These are phyloP conservation scores for Corticium candelabrum DNA, from an alignment of 37 sponge, comb jelly and placozoan species.

Conservation along the genomic window DNA sequence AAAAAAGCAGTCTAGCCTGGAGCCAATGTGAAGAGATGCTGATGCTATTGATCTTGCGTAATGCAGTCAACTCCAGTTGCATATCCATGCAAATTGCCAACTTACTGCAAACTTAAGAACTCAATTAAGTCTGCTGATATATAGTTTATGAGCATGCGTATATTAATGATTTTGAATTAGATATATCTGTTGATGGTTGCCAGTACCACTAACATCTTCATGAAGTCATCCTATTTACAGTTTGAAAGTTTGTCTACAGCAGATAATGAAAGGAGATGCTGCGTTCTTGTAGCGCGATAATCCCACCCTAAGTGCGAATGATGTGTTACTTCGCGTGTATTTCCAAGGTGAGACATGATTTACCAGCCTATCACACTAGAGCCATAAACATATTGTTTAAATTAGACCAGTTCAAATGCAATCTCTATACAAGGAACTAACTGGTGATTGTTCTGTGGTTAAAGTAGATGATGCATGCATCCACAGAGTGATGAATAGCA, in stretches of 20 bases:
- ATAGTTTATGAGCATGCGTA: background rate
- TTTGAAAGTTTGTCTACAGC: background rate
- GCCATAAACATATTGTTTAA: background rate
- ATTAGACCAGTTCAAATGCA: background rate
- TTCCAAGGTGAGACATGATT: background rate
- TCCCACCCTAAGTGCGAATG: background rate
- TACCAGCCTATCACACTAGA: background rate
- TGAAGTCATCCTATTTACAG: background rate
- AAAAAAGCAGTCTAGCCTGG: background rate
- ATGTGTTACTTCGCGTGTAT: background rate
- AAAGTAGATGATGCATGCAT: background rate
- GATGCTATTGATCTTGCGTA: background rate
- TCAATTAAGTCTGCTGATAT: background rate
- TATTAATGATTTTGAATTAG: conserved; percentile 6
- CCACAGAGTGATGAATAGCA: background rate
- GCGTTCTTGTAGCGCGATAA: background rate
- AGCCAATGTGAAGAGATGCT: background rate
- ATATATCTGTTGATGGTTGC: background rate
- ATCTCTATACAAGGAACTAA: background rate
- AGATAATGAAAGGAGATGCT: background rate
- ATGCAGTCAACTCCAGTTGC: background rate
- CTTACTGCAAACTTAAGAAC: background rate
- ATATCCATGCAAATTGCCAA: background rate
- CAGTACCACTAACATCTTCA: background rate
- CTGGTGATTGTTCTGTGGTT: background rate